phyloP scores from a whole-genome alignment of 2,113 vertebrate genomes.

The Pungitius pungitius region DNA sequence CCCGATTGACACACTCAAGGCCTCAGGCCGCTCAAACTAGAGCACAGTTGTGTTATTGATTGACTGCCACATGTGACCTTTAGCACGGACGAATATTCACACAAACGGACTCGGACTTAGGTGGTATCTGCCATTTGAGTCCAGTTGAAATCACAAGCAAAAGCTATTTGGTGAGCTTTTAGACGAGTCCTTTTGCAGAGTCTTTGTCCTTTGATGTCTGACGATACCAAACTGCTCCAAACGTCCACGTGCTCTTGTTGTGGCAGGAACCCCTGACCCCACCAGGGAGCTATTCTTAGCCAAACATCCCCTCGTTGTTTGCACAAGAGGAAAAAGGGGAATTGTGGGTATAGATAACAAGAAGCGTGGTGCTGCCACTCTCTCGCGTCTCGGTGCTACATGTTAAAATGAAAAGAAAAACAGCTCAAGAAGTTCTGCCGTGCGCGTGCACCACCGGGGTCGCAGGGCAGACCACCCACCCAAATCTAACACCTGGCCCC shows the following conservation, averaged over 20 bases:
- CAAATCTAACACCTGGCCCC: constrained; percentile 39
- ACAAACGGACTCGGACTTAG: neutral
- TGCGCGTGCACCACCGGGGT: constrained; percentile 55
- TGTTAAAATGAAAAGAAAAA: constrained; percentile 59
- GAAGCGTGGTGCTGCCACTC: constrained; percentile 58
- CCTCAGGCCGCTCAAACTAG: constrained; percentile 2
- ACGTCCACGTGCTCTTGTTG: constrained; percentile 41
- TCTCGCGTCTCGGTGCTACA: constrained; percentile 41
- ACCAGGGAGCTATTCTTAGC: constrained; percentile 6
- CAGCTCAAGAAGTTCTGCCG: constrained; percentile 46
- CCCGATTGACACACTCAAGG: neutral
- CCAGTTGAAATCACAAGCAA: neutral
- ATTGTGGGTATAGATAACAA: constrained; percentile 66
- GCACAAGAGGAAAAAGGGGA: constrained; percentile 38
- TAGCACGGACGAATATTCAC: neutral
- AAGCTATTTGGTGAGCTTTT: neutral
- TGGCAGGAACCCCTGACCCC: constrained; percentile 43
- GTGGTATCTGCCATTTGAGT: neutral
- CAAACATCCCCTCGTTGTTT: constrained; percentile 53
- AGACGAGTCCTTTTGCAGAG: neutral
- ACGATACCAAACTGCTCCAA: constrained; percentile 25
- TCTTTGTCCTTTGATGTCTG: constrained; percentile 20
- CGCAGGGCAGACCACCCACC: constrained; percentile 66
- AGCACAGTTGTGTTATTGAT: neutral
- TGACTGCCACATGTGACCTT: neutral